Conservation (phyloP, 2,113 vertebrate genomes). For the Pelobates fuscus region DNA sequence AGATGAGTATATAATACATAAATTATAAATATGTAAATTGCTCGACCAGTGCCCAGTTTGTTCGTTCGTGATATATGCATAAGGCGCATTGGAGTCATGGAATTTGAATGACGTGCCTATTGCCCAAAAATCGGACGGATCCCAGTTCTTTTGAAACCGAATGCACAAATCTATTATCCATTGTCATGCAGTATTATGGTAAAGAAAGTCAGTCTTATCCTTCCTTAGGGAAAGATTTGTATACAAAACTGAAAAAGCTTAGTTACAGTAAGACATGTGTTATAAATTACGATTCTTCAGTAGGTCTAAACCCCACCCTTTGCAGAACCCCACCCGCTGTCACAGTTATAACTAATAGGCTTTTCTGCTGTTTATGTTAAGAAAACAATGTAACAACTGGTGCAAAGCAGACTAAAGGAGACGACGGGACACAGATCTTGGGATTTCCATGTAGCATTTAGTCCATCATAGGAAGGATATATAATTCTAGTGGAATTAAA, state of each 20-base stretch:
- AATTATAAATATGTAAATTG: too few species aligned
- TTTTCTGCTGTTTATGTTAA: constrained; percentile 28
- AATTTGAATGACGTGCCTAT: too few species aligned
- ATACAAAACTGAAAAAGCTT: constrained; percentile 15
- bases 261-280: constrained; percentile 18
- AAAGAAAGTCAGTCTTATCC: background rate
- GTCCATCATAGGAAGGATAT: background rate
- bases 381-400: constrained; percentile 13
- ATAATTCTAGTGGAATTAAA: constrained; percentile 24
- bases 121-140: too few species aligned
- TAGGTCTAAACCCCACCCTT: constrained; percentile 11
- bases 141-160: too few species aligned
- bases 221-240: constrained; percentile 23
- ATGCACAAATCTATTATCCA: too few species aligned
- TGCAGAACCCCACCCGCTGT: constrained; percentile 18
- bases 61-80: too few species aligned
- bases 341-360: constrained; percentile 31
- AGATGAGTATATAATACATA: too few species aligned
- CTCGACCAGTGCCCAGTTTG: too few species aligned
- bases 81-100: too few species aligned
- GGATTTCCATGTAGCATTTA: constrained; percentile 19
- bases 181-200: too few species aligned
- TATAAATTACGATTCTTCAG: constrained; percentile 24
- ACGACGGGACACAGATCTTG: background rate
- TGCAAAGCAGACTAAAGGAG: constrained; percentile 14